Evolutionary conservation across 2,888 invertebrate species (phyloP).

Genomic region (Phengaris alcon): DNA sequence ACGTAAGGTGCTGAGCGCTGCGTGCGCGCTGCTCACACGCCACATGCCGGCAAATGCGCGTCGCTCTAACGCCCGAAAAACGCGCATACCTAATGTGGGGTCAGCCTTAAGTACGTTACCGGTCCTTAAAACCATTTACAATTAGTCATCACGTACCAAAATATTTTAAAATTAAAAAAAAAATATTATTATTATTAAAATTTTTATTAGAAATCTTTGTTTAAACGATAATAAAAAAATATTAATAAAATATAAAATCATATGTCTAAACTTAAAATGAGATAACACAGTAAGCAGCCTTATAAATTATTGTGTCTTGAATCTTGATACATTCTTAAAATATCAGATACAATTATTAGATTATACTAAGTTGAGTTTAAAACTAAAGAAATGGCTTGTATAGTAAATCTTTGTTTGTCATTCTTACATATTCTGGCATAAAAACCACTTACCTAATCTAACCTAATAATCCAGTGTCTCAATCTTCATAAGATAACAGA

Average conservation of each 20-base stretch:
- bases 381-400: slow-evolving; percentile 8
- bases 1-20: too few species aligned
- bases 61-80: too few species aligned
- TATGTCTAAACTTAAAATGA: slow-evolving; percentile 5
- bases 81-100: too few species aligned
- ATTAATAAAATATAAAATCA: background rate
- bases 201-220: background rate
- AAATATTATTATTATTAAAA: background rate
- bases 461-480: background rate
- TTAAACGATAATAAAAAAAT: background rate
- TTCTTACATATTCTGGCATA: background rate
- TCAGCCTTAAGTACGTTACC: too few species aligned
- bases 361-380: background rate
- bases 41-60: too few species aligned
- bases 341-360: background rate
- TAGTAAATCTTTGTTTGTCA: slow-evolving; percentile 5
- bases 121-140: too few species aligned
- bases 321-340: background rate
- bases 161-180: background rate
- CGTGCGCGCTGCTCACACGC: too few species aligned
- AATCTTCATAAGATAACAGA: slow-evolving; percentile 7
- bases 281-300: background rate
- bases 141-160: too few species aligned
- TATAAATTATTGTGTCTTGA: background rate
- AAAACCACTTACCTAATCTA: background rate